Evolutionary conservation across 2,113 vertebrate species (phyloP), one percentile per base, ranked within the genome.

Genomic region (Gallinago undulata): DNA sequence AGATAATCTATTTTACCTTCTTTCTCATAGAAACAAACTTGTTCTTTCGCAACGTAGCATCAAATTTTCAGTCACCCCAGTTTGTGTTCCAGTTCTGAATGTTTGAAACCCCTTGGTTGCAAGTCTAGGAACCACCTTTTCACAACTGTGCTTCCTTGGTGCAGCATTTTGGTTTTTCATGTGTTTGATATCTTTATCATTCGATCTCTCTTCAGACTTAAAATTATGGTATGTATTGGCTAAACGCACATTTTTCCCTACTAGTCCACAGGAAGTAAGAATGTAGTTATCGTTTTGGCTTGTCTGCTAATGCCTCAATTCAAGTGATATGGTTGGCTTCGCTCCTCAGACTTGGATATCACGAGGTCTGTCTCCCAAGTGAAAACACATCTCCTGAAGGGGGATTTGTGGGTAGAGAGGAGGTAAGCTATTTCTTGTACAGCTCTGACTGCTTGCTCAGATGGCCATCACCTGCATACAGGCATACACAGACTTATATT

Each of bases 81-180:
- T 92, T 82, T 87, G 69, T 92, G 93, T 96, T 94, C 89, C 89
- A 69, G 84, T 94, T 97, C 76, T 95, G 89, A 96, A 95, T 94
- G 70, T 94, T 27, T 94, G 84, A 96, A 93, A 93, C 69, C 53
- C 68, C 50, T 87, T 75, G 59, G 57, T 91, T 87, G 82, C 72
- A 90, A 78, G 84, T 94, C 72, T 72, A 93, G 94, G 96, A 95
- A 84, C 50, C 63, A 94, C 82, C 68, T 95, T 96, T 86, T 90
- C 69, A 56, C 39, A 79, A 90, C 12, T 90, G 22, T 3, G 10
- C 25, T 92, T 96, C 66, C 57, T 92, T 89, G 45, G 33, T 89
- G n/a, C 53, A 76, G 37, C 7, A 1, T 69, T 94, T 92, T 79
- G 15, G 67, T 50, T 94, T 93, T 89, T 93, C 59, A 7, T 55